These are phyloP conservation scores for Numida meleagris DNA, from an alignment of 2,113 vertebrate genomes.

Conservation along the genomic window DNA sequence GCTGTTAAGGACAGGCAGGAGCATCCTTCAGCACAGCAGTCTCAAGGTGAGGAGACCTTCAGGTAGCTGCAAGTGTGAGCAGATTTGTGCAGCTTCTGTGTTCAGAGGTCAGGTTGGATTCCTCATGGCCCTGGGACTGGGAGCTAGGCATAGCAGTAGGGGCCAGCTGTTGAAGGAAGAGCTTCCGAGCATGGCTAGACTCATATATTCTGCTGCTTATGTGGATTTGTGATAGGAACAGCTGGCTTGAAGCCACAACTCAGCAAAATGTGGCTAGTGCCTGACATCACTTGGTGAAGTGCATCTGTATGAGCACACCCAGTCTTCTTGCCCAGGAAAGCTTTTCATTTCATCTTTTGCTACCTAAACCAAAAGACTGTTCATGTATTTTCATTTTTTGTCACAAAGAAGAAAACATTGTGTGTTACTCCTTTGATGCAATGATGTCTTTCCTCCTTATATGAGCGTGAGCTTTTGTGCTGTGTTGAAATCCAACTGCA, in stretches of 20 bases:
- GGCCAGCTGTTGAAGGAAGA: neutral
- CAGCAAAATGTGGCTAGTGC: neutral
- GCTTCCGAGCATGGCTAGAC: neutral
- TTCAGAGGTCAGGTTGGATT: neutral
- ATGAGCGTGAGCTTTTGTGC: neutral
- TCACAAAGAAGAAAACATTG: neutral
- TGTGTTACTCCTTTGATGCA: rapidly evolving
- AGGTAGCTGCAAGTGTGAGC: neutral
- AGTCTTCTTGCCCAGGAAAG: neutral
- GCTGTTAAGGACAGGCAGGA: neutral
- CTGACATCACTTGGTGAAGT: neutral
- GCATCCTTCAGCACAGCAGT: neutral
- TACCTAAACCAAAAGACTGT: neutral
- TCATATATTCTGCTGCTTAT: neutral
- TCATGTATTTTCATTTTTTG: neutral
- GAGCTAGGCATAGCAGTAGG: neutral
- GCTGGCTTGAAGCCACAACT: neutral
- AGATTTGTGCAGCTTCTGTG: neutral
- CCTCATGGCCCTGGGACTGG: neutral
- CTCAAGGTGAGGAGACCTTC: neutral
- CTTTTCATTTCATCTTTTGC: neutral
- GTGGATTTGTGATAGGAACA: neutral
- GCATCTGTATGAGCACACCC: neutral
- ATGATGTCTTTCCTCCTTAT: neutral
- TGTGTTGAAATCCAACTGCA: neutral